These are phyloP conservation scores for Muntiacus muntjak DNA, from an alignment of 2,113 vertebrate species.

Conservation along the genomic window DNA sequence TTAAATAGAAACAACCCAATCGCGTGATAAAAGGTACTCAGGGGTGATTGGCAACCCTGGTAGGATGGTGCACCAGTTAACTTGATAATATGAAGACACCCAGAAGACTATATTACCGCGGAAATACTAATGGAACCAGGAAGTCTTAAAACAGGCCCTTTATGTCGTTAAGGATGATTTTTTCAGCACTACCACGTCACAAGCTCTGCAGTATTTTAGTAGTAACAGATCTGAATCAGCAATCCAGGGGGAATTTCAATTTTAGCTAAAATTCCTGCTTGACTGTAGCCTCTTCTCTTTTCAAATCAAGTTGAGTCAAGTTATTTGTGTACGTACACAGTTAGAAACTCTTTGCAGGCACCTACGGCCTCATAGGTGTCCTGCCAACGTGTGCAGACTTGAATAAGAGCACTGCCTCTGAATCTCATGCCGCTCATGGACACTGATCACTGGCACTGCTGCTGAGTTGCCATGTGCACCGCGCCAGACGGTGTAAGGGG, in stretches of 20 bases:
- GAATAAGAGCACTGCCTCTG: not conserved
- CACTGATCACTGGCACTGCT: too few relatives aligned
- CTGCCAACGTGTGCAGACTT: not conserved
- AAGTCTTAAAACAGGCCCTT: not conserved
- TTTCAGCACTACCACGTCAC: not conserved
- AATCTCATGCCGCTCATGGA: not conserved
- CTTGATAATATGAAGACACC: not conserved
- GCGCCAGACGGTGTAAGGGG: not conserved
- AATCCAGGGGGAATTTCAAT: not conserved
- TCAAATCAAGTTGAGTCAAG: not conserved
- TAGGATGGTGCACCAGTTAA: not conserved
- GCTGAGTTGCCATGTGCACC: not conserved
- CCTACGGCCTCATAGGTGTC: not conserved
- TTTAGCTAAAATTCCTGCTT: slow-evolving; percentile 28
- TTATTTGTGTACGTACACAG: not conserved
- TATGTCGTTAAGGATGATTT: not conserved
- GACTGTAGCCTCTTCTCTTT: not conserved
- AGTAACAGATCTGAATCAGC: slow-evolving; percentile 5
- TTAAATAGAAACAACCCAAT: slow-evolving; percentile 12
- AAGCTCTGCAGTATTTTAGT: not conserved
- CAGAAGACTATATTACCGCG: not conserved
- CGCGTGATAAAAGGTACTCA: not conserved
- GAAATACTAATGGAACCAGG: not conserved
- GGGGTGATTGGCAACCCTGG: not conserved
- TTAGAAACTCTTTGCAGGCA: not conserved